Evolutionary conservation across 2,113 vertebrate genomes (phyloP).

Genomic region (Calypte anna): DNA sequence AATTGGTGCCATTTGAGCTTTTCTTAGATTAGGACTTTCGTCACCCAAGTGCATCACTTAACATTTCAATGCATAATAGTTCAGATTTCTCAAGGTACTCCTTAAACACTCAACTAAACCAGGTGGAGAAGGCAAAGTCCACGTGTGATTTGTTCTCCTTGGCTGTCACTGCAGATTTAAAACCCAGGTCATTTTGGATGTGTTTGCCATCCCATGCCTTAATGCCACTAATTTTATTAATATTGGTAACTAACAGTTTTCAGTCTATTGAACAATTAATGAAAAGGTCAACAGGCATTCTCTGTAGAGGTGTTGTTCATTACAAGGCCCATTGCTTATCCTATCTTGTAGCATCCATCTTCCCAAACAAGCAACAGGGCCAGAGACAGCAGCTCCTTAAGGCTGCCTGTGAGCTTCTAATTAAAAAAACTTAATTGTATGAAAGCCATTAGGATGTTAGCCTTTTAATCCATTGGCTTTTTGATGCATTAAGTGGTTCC

Average conservation of each 20-base stretch:
- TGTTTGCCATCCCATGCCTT: not conserved
- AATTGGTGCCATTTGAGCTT: constrained; percentile 26
- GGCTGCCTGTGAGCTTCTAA: constrained; percentile 28
- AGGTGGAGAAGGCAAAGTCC: constrained; percentile 15
- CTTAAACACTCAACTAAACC: constrained; percentile 21
- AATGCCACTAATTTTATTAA: constrained; percentile 10
- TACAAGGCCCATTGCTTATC: constrained; percentile 28
- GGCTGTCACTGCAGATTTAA: not conserved
- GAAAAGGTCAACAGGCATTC: constrained; percentile 49
- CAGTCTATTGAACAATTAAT: constrained; percentile 52
- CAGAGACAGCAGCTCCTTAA: constrained; percentile 16
- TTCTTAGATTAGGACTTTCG: constrained; percentile 22
- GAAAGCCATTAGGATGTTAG: not conserved
- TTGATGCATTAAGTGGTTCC: not conserved
- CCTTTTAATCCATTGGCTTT: not conserved
- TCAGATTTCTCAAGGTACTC: constrained; percentile 33
- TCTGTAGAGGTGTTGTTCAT: not conserved
- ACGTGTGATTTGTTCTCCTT: not conserved
- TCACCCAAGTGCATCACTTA: constrained; percentile 20
- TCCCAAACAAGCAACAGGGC: constrained; percentile 36
- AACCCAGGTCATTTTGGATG: not conserved
- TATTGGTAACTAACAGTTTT: constrained; percentile 22
- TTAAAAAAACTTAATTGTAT: constrained; percentile 44
- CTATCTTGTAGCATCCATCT: not conserved
- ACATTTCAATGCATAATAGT: not conserved